Evolutionary conservation across 2,797 vertebrate species (phyloP).

Genomic region (Falco peregrinus): DNA sequence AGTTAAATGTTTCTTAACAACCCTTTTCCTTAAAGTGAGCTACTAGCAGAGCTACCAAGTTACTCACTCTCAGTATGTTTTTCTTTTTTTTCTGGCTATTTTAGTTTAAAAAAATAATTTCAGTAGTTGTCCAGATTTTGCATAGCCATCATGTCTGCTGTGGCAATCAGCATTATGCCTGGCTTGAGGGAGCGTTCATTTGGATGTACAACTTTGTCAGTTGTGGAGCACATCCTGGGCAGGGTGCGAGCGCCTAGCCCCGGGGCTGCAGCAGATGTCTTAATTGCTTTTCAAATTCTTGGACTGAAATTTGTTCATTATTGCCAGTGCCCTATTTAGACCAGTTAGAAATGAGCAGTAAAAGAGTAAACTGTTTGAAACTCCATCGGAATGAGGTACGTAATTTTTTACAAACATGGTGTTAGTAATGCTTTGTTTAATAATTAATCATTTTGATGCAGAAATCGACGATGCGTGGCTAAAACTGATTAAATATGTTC

Average conservation of each 20-base stretch:
- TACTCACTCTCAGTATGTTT: not conserved
- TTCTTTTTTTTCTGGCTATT: not conserved
- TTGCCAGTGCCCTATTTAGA: slow-evolving; percentile 36
- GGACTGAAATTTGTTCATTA: slow-evolving; percentile 13
- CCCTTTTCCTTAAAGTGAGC: not conserved
- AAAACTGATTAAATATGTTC: not conserved
- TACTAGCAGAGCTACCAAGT: not conserved
- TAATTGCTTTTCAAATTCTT: slow-evolving; percentile 2
- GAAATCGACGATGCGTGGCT: not conserved
- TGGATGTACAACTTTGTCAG: not conserved
- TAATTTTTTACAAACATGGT: not conserved
- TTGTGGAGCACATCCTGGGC: not conserved
- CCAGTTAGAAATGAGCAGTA: not conserved
- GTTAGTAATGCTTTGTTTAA: not conserved
- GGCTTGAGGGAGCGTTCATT: not conserved
- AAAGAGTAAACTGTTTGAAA: not conserved
- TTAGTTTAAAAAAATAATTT: not conserved
- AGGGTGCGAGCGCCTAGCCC: not conserved
- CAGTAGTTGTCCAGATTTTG: not conserved
- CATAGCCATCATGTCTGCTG: not conserved
- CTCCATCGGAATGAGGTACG: not conserved
- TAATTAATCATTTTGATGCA: not conserved
- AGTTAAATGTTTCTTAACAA: not conserved
- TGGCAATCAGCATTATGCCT: not conserved
- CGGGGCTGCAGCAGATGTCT: slow-evolving; percentile 31